Conservation (phyloP, 2,888 invertebrate genomes). For the Drosophila dives region DNA sequence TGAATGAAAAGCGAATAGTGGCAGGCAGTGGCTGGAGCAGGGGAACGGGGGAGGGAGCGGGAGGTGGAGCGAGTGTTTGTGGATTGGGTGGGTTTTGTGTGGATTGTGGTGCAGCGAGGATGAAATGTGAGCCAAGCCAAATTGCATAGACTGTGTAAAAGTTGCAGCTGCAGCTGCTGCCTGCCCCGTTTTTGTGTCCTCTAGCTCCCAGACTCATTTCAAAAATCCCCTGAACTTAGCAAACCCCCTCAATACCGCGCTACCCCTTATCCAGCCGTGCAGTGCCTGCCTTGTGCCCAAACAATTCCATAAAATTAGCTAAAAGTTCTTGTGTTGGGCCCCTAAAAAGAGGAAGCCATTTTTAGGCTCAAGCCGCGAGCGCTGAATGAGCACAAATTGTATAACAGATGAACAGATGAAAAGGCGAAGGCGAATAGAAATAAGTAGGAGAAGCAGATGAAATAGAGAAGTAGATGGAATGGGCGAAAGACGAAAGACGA, state of each 20-base stretch:
- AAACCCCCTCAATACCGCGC: not conserved
- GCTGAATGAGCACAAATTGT: conserved; percentile 61
- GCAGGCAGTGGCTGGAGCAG: not conserved
- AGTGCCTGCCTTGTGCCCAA: conserved; percentile 42
- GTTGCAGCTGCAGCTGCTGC: conserved; percentile 75
- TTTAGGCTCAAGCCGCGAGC: conserved; percentile 76
- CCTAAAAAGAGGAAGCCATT: conserved; percentile 54
- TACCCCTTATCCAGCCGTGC: not conserved
- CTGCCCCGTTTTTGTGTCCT: conserved; percentile 34
- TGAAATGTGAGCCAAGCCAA: conserved; percentile 70
- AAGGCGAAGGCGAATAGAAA: conserved; percentile 45
- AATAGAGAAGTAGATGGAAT: not conserved
- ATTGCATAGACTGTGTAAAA: conserved; percentile 78
- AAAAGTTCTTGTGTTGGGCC: conserved; percentile 58
- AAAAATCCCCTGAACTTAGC: conserved; percentile 6
- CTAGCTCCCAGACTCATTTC: conserved; percentile 14
- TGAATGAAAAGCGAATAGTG: conserved; percentile 61
- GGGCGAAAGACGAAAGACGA: conserved; percentile 1
- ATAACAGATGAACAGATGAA: conserved; percentile 66
- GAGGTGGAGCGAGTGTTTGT: not conserved
- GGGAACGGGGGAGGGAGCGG: not conserved
- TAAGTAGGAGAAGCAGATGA: conserved; percentile 26
- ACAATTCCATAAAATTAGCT: conserved; percentile 76
- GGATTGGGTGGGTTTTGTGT: conserved; percentile 12
- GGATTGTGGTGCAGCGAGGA: conserved; percentile 25